Evolutionary conservation across 2,113 vertebrate species (phyloP).

Genomic region (Cervus canadensis): DNA sequence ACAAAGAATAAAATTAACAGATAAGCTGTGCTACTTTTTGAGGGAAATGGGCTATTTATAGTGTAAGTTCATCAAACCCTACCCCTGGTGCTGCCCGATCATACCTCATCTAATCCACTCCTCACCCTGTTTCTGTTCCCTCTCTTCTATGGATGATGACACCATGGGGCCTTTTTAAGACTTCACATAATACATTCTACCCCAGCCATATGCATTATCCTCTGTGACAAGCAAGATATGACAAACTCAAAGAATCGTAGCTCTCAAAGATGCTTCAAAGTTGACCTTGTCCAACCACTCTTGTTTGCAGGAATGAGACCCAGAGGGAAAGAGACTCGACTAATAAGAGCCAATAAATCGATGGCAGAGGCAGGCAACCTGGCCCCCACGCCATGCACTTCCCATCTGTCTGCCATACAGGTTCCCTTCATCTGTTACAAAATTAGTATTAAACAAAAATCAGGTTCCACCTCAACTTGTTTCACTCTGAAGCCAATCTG

Average conservation of each 20-base stretch:
- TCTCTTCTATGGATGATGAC: not conserved
- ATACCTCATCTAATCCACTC: not conserved
- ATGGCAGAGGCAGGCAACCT: not conserved
- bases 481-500: not conserved
- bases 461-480: not conserved
- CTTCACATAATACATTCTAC: not conserved
- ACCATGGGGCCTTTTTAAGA: not conserved
- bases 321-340: not conserved
- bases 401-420: not conserved
- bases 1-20: not conserved
- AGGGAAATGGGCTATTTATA: not conserved
- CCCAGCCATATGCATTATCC: not conserved
- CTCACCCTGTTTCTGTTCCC: not conserved
- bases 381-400: not conserved
- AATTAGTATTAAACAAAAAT: not conserved
- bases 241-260: not conserved
- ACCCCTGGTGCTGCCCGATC: not conserved
- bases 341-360: rapidly evolving
- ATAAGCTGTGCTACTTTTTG: not conserved
- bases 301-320: not conserved
- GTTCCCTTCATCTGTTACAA: not conserved
- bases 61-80: not conserved
- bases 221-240: not conserved
- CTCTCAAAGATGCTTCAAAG: not conserved
- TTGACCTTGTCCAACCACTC: not conserved